phyloP scores from a whole-genome alignment of 2,113 vertebrate genomes.

The Siniperca knerii region DNA sequence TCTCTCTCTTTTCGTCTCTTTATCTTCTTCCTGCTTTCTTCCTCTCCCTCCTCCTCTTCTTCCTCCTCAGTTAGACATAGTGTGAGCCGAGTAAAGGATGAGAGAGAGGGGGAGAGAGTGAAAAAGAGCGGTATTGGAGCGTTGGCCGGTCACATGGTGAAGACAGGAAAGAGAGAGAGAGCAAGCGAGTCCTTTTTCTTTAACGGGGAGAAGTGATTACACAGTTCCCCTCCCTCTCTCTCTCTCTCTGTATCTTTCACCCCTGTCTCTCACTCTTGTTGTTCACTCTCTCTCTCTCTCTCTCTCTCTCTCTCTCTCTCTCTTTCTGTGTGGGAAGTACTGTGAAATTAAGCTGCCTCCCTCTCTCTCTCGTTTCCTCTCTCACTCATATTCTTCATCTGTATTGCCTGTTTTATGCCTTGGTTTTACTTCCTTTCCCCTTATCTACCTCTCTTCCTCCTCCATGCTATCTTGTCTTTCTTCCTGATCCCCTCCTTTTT shows the following conservation, averaged over 20 bases:
- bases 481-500: neutral
- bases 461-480: neutral
- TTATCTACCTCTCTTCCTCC: neutral
- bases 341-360: slow-evolving; percentile 60
- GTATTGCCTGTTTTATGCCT: neutral
- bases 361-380: slow-evolving; percentile 6
- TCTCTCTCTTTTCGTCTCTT: slow-evolving; percentile 58
- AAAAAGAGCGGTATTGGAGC: slow-evolving; percentile 57
- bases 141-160: slow-evolving; percentile 82
- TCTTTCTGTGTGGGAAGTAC: slow-evolving; percentile 63
- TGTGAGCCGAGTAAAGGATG: slow-evolving; percentile 66
- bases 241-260: slow-evolving; percentile 9
- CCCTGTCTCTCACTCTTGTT: slow-evolving; percentile 35
- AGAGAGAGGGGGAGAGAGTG: slow-evolving; percentile 40
- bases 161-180: slow-evolving; percentile 55
- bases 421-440: neutral
- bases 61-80: slow-evolving; percentile 79
- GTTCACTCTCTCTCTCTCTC: slow-evolving; percentile 30
- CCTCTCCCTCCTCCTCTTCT: slow-evolving; percentile 44
- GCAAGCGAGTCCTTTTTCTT: slow-evolving; percentile 46
- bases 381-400: neutral
- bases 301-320: slow-evolving; percentile 27
- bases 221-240: neutral
- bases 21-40: slow-evolving; percentile 72
- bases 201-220: neutral